A percentile compares a stretch with the other conserved stretches of the same genome.
These are phyloP conservation scores for Hexactinellida sp. DNA, from an alignment of 37 sponge, comb jelly and placozoan genomes.

Conservation along the genomic window DNA sequence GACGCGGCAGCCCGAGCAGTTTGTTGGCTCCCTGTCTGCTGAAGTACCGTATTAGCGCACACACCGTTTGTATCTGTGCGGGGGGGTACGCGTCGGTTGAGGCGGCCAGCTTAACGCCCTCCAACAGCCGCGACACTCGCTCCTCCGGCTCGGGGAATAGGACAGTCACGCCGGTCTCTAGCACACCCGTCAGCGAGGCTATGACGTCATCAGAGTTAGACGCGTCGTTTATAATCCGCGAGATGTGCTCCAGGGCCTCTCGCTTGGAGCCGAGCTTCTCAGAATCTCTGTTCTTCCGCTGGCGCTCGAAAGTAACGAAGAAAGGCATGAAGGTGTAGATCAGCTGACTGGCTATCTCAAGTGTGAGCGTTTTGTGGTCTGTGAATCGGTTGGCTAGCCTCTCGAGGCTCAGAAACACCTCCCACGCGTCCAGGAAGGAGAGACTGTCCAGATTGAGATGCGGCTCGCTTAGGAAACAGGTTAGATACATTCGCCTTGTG, in stretches of 20 bases:
- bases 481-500: neutral
- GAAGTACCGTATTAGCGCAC: slow-evolving; percentile 70
- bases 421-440: neutral
- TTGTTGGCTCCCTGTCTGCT: slow-evolving; percentile 42
- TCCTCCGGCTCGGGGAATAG: neutral
- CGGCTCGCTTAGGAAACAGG: neutral
- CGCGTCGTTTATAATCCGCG: neutral
- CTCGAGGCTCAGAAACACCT: neutral
- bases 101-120: neutral
- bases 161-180: neutral
- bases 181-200: neutral
- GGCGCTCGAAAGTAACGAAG: neutral
- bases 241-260: neutral
- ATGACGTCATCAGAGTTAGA: neutral
- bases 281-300: neutral
- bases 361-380: neutral
- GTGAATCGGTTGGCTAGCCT: neutral
- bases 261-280: neutral
- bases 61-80: neutral
- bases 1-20: slow-evolving; percentile 43
- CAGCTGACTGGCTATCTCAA: neutral
- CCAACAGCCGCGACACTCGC: neutral
- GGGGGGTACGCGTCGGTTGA: neutral
- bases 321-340: neutral
- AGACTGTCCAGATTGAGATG: neutral